These are phyloP conservation scores for Terrapene triunguis DNA, from an alignment of 2,113 vertebrate species.

Conservation along the genomic window DNA sequence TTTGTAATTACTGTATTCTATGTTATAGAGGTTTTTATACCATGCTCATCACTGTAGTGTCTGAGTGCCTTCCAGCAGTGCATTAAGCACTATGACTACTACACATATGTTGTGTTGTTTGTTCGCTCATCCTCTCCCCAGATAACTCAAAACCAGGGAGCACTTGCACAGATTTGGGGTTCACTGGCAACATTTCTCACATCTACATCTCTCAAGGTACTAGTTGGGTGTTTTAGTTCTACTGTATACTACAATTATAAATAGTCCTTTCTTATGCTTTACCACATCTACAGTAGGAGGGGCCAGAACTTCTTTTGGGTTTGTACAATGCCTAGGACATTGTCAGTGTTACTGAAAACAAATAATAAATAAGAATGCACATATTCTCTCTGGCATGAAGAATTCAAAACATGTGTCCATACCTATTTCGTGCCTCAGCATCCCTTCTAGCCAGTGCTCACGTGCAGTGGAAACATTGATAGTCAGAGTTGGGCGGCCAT, in stretches of 20 bases:
- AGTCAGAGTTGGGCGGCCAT: constrained; percentile 90
- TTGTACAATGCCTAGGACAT: neutral
- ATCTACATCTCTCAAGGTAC: neutral
- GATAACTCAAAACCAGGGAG: neutral
- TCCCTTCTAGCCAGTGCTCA: constrained; percentile 96
- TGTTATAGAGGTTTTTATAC: neutral
- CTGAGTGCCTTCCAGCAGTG: neutral
- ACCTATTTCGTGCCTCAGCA: constrained; percentile 96
- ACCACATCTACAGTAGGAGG: neutral
- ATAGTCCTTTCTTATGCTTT: neutral
- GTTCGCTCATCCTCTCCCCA: neutral
- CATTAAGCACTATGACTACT: neutral
- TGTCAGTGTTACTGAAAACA: neutral
- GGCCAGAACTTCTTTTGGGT: neutral
- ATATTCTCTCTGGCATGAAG: constrained; percentile 18
- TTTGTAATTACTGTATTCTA: neutral
- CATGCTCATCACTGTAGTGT: neutral
- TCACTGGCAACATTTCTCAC: neutral
- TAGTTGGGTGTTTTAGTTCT: neutral
- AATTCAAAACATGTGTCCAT: neutral
- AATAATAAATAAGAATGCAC: constrained; percentile 1
- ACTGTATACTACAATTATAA: neutral
- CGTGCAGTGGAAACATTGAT: constrained; percentile 90
- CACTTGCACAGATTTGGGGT: neutral
- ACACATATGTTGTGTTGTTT: neutral